These are phyloP conservation scores for Calameuta idolon DNA, from an alignment of 2,888 invertebrate species.

Conservation along the genomic window DNA sequence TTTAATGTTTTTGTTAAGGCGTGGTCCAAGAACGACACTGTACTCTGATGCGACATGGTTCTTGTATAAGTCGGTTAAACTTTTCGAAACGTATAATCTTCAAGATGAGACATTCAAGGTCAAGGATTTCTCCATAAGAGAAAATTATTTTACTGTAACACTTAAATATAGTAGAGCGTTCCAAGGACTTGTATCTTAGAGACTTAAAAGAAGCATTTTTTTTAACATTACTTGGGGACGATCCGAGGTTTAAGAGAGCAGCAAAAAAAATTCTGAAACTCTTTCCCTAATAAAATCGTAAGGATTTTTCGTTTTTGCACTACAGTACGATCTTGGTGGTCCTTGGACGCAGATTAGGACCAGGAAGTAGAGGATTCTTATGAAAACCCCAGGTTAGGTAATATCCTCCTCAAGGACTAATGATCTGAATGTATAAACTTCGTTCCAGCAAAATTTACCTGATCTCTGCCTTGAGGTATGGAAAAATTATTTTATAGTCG, in stretches of 20 bases:
- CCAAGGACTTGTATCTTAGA: background rate
- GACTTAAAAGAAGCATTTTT: background rate
- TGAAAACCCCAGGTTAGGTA: background rate
- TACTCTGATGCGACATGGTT: background rate
- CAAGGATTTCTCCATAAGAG: background rate
- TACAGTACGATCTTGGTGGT: slow-evolving; percentile 8
- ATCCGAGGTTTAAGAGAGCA: background rate
- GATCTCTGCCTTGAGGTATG: slow-evolving; percentile 34
- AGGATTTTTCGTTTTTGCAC: background rate
- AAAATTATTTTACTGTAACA: background rate
- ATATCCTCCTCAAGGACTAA: slow-evolving; percentile 30
- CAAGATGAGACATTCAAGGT: background rate
- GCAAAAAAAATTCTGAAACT: background rate
- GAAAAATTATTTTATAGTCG: slow-evolving; percentile 53
- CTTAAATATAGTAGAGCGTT: background rate
- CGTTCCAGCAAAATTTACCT: slow-evolving; percentile 9
- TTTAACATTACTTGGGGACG: background rate
- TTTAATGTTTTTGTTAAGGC: background rate
- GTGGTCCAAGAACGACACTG: background rate
- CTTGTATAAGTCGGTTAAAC: background rate
- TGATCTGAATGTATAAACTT: slow-evolving; percentile 48
- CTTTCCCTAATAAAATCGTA: background rate
- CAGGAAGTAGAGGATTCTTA: background rate
- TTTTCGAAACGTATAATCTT: background rate
- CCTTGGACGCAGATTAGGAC: slow-evolving; percentile 32